Percentiles rank a stretch among this genome's conserved stretches.
phyloP scores from a whole-genome alignment of 2,888 invertebrate genomes.

The Mayetiola destructor region DNA sequence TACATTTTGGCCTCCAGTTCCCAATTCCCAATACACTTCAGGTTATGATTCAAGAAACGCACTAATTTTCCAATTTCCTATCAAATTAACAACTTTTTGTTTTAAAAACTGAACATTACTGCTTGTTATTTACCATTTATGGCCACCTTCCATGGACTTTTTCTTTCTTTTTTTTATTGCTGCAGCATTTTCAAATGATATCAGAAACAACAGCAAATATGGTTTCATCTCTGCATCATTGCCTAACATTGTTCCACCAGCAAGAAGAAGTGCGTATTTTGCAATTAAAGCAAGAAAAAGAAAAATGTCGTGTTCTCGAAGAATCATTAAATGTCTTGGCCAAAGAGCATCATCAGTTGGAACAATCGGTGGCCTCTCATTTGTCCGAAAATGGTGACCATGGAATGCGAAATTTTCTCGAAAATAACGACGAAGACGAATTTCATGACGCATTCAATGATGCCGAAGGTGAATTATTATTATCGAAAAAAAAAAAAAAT shows the following conservation, averaged over 20 bases:
- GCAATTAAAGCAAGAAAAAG: constrained; percentile 27
- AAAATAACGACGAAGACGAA: constrained; percentile 27
- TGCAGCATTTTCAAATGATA: constrained; percentile 33
- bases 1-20: no score
- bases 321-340: constrained; percentile 52
- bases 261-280: constrained; percentile 42
- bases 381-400: constrained; percentile 33
- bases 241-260: constrained; percentile 47
- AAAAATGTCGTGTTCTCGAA: constrained; percentile 49
- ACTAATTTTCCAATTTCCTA: no score
- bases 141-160: not conserved
- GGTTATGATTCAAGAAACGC: no score
- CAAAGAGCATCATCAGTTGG: constrained; percentile 50
- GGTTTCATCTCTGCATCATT: constrained; percentile 42
- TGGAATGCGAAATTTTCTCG: constrained; percentile 18
- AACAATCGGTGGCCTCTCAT: constrained; percentile 47
- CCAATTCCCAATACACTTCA: no score
- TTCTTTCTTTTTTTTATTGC: not conserved
- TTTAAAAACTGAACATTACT: not conserved
- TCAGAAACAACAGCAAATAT: constrained; percentile 44
- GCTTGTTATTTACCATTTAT: not conserved
- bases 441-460: constrained; percentile 33
- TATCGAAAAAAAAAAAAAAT: not conserved
- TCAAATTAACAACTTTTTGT: no score
- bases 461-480: constrained; percentile 26